These are phyloP conservation scores for Brachionus sp. DNA, from an alignment of 1,140 invertebrate species.

Conservation along the genomic window DNA sequence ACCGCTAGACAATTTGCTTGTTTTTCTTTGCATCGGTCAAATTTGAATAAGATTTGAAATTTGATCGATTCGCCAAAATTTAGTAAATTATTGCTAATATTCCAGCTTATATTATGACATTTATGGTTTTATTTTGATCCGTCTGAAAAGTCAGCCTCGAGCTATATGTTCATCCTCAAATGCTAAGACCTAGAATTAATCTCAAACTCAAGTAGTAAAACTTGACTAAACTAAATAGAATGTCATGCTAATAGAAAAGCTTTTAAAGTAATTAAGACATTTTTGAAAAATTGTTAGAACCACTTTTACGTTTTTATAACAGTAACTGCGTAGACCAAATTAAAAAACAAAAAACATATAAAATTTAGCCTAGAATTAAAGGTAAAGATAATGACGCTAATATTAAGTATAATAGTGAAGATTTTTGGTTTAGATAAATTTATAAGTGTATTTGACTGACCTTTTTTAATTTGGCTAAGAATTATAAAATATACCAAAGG, in stretches of 20 bases:
- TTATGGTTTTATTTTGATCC: background rate
- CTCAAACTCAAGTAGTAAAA: background rate
- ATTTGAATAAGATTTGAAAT: conserved; percentile 2
- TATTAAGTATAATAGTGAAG: background rate
- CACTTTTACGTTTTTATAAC: background rate
- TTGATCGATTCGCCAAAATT: background rate
- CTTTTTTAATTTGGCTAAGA: background rate
- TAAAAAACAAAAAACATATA: background rate
- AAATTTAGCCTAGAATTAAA: background rate
- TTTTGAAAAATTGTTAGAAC: background rate
- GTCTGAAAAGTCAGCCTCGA: background rate
- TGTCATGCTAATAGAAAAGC: background rate
- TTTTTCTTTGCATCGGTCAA: background rate
- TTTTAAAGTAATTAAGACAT: background rate
- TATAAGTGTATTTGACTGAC: background rate
- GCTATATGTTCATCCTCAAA: background rate
- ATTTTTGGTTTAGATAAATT: background rate
- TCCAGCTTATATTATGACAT: background rate
- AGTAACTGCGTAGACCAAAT: too few species aligned
- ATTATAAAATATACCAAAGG: background rate
- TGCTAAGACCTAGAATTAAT: background rate
- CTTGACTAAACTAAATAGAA: background rate
- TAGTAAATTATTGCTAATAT: background rate
- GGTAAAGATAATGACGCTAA: background rate
- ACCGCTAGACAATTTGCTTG: conserved; percentile 4